phyloP scores from a whole-genome alignment of 1,140 invertebrate genomes.

The Araneus ventricosus region DNA sequence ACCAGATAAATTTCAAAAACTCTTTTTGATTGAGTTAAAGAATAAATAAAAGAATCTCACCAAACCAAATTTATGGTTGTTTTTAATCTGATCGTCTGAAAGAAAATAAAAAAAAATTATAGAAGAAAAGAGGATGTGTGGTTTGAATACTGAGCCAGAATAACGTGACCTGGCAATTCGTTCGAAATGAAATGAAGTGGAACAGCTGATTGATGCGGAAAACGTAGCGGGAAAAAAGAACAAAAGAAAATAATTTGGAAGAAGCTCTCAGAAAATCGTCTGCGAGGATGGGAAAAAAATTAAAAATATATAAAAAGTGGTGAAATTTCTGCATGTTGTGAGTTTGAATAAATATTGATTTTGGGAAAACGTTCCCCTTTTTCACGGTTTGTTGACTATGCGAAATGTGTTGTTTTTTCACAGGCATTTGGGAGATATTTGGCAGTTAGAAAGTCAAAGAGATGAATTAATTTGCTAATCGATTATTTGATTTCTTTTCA shows the following conservation, averaged over 20 bases:
- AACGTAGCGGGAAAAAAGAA: slow-evolving; percentile 4
- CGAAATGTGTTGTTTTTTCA: not conserved
- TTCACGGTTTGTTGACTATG: not conserved
- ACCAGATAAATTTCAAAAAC: not conserved
- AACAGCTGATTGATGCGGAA: slow-evolving; percentile 64
- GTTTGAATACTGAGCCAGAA: not conserved
- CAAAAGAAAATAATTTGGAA: not conserved
- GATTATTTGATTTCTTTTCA: not conserved
- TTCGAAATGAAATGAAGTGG: slow-evolving; percentile 50
- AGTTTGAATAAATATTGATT: slow-evolving; percentile 35
- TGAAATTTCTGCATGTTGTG: not conserved
- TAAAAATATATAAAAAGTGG: slow-evolving; percentile 31
- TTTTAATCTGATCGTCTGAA: slow-evolving; percentile 9
- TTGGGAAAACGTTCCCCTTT: not conserved
- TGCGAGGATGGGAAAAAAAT: not conserved
- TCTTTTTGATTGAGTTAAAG: not conserved
- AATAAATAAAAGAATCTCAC: not conserved
- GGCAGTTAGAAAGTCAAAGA: not conserved
- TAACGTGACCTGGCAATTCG: slow-evolving; percentile 56
- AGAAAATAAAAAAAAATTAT: not conserved
- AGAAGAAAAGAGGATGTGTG: not conserved
- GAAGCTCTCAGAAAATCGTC: slow-evolving; percentile 37
- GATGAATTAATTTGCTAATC: not conserved
- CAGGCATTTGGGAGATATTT: not conserved
- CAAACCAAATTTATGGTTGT: slow-evolving; percentile 10